Base-by-base conservation (phyloP, 1,140 invertebrate genomes). In the Pogonomyrmex californicus region DNA sequence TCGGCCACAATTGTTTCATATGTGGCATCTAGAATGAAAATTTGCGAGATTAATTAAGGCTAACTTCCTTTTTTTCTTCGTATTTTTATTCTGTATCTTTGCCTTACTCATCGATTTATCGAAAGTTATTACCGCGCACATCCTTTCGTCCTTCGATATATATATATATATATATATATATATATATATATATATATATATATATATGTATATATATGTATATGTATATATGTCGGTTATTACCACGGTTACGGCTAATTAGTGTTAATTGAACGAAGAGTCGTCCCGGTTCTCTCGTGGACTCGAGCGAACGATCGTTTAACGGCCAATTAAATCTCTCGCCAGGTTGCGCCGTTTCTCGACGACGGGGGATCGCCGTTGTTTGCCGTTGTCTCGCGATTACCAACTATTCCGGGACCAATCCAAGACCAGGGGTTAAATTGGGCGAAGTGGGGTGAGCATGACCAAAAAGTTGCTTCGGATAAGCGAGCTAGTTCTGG, bases 291-390 rank as follows among this genome's bases (percentile, higher is more conserved):
- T 71, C 10, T 56, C 79, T 78, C 41, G 33, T 70, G 79, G 30
- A 33, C 9, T 47, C 71, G 44, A 60, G 73, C 54, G 87, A 76
- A 89, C 70, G 75, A 65, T 71, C 88, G 87, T 78, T 89, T 89
- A 89, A 89, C 88, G 87, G 76, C 76, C 88, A 88, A 89, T 89
- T 89, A 88, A 89, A 89, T 89, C 87, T 79, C 75, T 89, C 79
- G 36, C 62, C 62, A 71, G 56, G 83, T 89, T 75, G 41, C 56
- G 4, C 68, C 68, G 75, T 14, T 77, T 47, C 75, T 77, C 75
- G 51, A 73, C 71, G 36, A 79, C 58, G 58, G 49, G 56, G 49
- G 56, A 73, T 75, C 54, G 41, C 54, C 68, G 65, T 82, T 73
- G n/a, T 83, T 83, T 73, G 79, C 54, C 41, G 41, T 83, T 73